These are phyloP conservation scores for Macrostomum lignano DNA, from an alignment of 1,140 invertebrate species.

Conservation along the genomic window DNA sequence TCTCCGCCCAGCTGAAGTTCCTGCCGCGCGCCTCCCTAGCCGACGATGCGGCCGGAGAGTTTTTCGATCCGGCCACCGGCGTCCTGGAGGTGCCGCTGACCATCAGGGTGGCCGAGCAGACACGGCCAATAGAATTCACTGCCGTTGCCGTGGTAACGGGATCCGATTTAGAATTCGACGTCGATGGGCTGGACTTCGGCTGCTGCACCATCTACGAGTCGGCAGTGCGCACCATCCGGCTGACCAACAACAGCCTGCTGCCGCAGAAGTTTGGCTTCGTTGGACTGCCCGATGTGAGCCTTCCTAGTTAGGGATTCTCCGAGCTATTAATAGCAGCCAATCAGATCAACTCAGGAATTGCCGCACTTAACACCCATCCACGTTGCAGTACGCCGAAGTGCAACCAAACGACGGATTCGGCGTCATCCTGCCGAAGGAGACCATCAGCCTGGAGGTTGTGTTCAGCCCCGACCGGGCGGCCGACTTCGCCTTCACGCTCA, in stretches of 20 bases:
- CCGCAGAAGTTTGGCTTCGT: constrained; percentile 27
- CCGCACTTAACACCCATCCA: not conserved
- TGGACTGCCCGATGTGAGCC: constrained; percentile 19
- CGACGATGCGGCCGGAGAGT: constrained; percentile 17
- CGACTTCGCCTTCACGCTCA: constrained; percentile 21
- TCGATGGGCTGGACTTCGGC: constrained; percentile 20
- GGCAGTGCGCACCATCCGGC: constrained; percentile 13
- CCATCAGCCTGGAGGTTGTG: constrained; percentile 21
- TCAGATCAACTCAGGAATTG: not conserved
- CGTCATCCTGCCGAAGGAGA: constrained; percentile 22
- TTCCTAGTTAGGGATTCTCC: not conserved
- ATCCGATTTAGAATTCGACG: constrained; percentile 22
- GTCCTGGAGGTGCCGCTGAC: constrained; percentile 23
- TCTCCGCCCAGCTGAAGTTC: constrained; percentile 26
- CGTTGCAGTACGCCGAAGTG: constrained; percentile 24
- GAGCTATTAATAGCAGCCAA: not conserved
- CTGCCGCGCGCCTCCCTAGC: constrained; percentile 15
- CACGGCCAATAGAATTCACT: constrained; percentile 16
- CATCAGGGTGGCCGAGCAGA: constrained; percentile 24
- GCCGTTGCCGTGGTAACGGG: constrained; percentile 24
- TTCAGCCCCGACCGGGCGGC: constrained; percentile 21
- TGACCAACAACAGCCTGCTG: constrained; percentile 25
- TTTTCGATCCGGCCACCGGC: constrained; percentile 23
- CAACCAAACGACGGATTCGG: constrained; percentile 29
- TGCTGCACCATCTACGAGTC: constrained; percentile 23